Percentiles rank a stretch among this genome's conserved stretches.
These are phyloP conservation scores for Muntiacus muntjak DNA, from an alignment of 2,113 vertebrate genomes.

Conservation along the genomic window DNA sequence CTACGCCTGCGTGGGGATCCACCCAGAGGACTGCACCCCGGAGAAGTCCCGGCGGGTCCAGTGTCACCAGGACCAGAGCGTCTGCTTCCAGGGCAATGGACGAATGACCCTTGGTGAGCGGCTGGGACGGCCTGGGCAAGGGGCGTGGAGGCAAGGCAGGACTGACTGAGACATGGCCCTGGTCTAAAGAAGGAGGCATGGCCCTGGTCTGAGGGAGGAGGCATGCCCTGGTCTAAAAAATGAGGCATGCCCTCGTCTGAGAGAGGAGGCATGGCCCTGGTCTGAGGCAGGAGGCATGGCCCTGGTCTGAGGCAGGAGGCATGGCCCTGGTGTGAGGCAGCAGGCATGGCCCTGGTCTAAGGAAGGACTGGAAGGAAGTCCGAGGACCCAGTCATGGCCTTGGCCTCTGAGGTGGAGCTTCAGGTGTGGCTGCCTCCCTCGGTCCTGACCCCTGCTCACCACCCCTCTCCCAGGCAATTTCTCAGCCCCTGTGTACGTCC, in stretches of 20 bases:
- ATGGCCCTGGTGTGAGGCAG: too few species aligned
- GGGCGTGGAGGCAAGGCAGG: neutral
- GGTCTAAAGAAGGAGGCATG: neutral
- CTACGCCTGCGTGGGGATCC: slow-evolving; percentile 57
- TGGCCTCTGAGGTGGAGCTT: neutral
- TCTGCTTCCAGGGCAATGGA: slow-evolving; percentile 62
- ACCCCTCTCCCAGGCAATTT: slow-evolving; percentile 38
- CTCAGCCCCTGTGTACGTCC: slow-evolving; percentile 57
- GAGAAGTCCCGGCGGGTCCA: slow-evolving; percentile 32
- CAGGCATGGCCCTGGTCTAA: neutral
- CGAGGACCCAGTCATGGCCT: neutral
- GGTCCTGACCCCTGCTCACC: neutral
- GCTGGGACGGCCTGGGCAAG: neutral
- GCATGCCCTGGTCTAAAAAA: too few species aligned
- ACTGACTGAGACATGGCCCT: neutral
- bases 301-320: neutral
- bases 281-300: too few species aligned
- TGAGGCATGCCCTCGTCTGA: too few species aligned
- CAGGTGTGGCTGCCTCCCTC: neutral
- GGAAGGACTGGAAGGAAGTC: neutral
- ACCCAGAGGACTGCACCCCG: slow-evolving; percentile 33
- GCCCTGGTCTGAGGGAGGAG: too few species aligned
- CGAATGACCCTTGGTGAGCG: slow-evolving; percentile 47
- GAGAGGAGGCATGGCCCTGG: too few species aligned
- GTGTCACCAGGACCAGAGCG: slow-evolving; percentile 55